Evolutionary conservation across 2,797 vertebrate genomes (phyloP), one percentile per base, ranked within the genome.

Genomic region (Eurystomus glaucurus): DNA sequence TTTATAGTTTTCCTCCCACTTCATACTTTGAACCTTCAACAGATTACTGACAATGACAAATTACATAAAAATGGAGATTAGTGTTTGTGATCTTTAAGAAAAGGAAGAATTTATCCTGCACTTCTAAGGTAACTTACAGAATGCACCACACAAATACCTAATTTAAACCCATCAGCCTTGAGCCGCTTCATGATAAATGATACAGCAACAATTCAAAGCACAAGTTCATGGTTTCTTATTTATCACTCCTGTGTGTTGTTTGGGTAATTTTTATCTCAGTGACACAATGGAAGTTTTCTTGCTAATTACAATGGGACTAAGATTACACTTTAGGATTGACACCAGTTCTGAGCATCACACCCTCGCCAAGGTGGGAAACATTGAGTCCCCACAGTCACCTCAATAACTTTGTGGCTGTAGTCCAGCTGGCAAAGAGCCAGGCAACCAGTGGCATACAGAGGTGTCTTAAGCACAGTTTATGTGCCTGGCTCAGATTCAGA

Each of bases 331-430:
- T 5, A 55, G n/a, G 31, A 51, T 1, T 55, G 52, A 29, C 39
- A 81, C 5, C 29, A 46, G 8, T 11, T 4, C 50, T 28, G 43
- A 88, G 10, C 7, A 74, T 1, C 5, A 52, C 4, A 21, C 37
- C 12, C 1, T 0, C n/a, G 51, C 19, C 0, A 0, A 74, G 31
- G 43, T 1, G 3, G 28, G n/a, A 55, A 68, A 71, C 37, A n/a
- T 66, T 66, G 20, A 17, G 29, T 88, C 39, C 21, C 25, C 31
- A 55, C 18, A 82, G 21, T 6, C 57, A 78, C 18, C 43, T 82
- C 77, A 41, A 37, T 19, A 76, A 28, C 9, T 86, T 22, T 46
- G 57, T n/a, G 26, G 21, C 39, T 52, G 19, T 4, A 28, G 11
- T 60, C 48, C 77, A 85, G 21, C 51, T 96, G 90, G 88, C 54